Percentiles rank a stretch among this genome's conserved stretches.
These are phyloP conservation scores for Butorides virescens DNA, from an alignment of 2,113 vertebrate species.

Conservation along the genomic window DNA sequence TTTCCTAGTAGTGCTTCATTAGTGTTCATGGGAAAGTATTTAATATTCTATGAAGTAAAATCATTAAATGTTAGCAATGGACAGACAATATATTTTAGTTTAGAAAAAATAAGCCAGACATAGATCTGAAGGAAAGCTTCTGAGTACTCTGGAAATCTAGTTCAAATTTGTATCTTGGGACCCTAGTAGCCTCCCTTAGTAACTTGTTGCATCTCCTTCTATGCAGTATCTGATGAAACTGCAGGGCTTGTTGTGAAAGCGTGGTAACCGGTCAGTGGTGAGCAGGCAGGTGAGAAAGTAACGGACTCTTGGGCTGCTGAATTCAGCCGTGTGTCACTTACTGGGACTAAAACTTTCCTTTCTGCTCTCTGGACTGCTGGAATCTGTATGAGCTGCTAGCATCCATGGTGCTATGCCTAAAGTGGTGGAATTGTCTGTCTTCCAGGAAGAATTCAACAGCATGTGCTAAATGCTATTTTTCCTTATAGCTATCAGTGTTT, in stretches of 20 bases:
- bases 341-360: background rate
- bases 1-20: background rate
- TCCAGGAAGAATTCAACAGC: background rate
- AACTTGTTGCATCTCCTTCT: background rate
- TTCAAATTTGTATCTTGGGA: background rate
- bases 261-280: background rate
- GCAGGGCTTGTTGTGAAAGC: background rate
- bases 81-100: background rate
- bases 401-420: background rate
- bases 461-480: background rate
- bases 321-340: background rate
- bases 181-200: background rate
- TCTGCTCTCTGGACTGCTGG: background rate
- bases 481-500: background rate
- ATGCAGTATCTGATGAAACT: background rate
- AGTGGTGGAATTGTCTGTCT: background rate
- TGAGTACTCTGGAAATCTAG: background rate
- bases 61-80: background rate
- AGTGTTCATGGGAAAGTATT: background rate
- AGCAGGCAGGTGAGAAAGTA: slow-evolving; percentile 10
- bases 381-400: slow-evolving; percentile 9
- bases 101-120: background rate
- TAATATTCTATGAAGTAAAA: background rate
- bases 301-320: background rate
- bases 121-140: background rate